A percentile compares a stretch with the other conserved stretches of the same genome.
These are phyloP conservation scores for Telmatherina bonti DNA, from an alignment of 2,797 vertebrate species.

Conservation along the genomic window DNA sequence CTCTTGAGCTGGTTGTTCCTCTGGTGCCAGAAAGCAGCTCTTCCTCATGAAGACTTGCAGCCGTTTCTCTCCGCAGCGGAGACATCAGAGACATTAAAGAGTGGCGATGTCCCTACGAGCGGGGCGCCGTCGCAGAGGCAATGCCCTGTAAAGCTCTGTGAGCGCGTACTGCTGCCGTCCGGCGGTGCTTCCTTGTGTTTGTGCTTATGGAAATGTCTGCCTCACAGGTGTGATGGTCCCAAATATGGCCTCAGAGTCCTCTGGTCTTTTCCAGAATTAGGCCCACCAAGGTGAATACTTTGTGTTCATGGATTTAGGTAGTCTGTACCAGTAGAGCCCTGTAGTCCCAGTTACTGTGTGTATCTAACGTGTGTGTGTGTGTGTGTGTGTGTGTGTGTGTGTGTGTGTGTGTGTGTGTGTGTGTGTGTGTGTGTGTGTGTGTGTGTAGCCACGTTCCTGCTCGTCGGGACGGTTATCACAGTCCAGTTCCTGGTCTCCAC, in stretches of 20 bases:
- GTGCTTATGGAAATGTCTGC: constrained; percentile 67
- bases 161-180: not conserved
- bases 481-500: constrained; percentile 18
- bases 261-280: constrained; percentile 86
- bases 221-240: constrained; percentile 84
- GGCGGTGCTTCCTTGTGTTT: constrained; percentile 29
- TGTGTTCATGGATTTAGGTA: constrained; percentile 59
- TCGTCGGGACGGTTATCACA: constrained; percentile 8
- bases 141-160: constrained; percentile 21
- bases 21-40: constrained; percentile 53
- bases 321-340: constrained; percentile 45
- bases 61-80: constrained; percentile 23
- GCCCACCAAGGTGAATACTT: constrained; percentile 76
- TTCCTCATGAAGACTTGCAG: constrained; percentile 44
- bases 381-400: constrained; percentile 4
- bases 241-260: constrained; percentile 82
- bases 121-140: constrained; percentile 25
- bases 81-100: constrained; percentile 24
- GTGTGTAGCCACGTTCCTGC: constrained; percentile 6
- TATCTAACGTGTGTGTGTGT: too few species aligned
- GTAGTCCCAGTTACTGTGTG: constrained; percentile 28
- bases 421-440: constrained; percentile 53
- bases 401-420: not conserved
- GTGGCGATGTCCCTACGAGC: constrained; percentile 10
- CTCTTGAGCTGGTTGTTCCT: constrained; percentile 50